Evolutionary conservation across 2,113 vertebrate species (phyloP).

Genomic region (Hemicordylus capensis): DNA sequence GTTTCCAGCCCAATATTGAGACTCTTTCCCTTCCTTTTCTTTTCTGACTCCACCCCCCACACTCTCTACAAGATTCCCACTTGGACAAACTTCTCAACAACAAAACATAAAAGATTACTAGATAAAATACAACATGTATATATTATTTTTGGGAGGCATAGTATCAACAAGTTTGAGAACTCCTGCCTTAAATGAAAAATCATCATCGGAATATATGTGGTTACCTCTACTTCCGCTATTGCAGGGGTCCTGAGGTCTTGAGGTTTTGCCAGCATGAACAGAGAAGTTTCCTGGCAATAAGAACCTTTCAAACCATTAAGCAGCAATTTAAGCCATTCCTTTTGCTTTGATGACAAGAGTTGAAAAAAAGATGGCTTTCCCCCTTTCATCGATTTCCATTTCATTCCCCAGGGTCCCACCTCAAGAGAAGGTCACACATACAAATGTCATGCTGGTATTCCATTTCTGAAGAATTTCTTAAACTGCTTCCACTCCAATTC

Average conservation of each 20-base stretch:
- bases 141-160: no score
- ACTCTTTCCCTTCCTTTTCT: no score
- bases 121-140: no score
- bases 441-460: constrained; percentile 19
- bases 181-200: no score
- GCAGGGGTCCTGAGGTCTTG: rapidly evolving
- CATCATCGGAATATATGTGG: background rate
- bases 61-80: no score
- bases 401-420: constrained; percentile 34
- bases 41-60: no score
- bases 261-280: constrained; percentile 6
- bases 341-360: constrained; percentile 26
- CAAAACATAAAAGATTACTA: no score
- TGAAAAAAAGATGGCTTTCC: constrained; percentile 49
- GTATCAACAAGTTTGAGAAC: no score
- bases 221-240: background rate
- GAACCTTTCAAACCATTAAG: rapidly evolving
- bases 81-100: no score
- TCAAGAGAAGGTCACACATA: constrained; percentile 47
- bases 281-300: constrained; percentile 4
- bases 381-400: constrained; percentile 46
- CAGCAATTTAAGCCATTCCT: constrained; percentile 35
- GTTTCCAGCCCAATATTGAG: no score
- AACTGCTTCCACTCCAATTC: constrained; percentile 52
- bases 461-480: constrained; percentile 49